phyloP scores from a whole-genome alignment of 2,113 vertebrate species.

The Columbina picui region DNA sequence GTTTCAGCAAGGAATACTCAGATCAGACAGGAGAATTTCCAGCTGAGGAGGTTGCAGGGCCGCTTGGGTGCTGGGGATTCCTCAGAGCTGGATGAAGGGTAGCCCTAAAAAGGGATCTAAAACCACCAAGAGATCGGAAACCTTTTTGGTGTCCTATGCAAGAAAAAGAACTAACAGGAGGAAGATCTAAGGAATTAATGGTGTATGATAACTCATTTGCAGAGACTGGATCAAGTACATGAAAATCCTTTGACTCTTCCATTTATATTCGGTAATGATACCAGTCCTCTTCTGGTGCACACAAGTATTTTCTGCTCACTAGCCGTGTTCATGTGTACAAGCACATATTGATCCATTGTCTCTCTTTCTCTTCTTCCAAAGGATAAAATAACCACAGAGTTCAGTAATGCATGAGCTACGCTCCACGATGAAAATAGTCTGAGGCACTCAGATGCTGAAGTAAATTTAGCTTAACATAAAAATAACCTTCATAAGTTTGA shows the following conservation, averaged over 20 bases:
- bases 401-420: background rate
- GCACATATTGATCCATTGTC: background rate
- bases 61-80: accelerated
- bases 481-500: background rate
- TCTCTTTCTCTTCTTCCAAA: background rate
- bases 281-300: background rate
- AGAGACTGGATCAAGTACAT: background rate
- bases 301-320: background rate
- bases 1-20: background rate
- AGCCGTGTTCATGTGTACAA: background rate
- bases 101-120: background rate
- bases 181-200: background rate
- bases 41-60: background rate
- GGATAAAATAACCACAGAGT: background rate
- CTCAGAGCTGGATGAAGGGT: background rate
- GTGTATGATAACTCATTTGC: background rate
- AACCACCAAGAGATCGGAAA: background rate
- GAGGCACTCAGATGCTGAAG: background rate
- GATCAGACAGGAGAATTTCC: background rate
- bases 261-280: background rate
- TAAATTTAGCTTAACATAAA: conserved; percentile 2
- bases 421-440: background rate
- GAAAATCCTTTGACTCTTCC: background rate
- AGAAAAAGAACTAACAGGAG: background rate
- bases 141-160: background rate